Conservation (phyloP, 1,140 invertebrate genomes). For the Goniozus legneri region DNA sequence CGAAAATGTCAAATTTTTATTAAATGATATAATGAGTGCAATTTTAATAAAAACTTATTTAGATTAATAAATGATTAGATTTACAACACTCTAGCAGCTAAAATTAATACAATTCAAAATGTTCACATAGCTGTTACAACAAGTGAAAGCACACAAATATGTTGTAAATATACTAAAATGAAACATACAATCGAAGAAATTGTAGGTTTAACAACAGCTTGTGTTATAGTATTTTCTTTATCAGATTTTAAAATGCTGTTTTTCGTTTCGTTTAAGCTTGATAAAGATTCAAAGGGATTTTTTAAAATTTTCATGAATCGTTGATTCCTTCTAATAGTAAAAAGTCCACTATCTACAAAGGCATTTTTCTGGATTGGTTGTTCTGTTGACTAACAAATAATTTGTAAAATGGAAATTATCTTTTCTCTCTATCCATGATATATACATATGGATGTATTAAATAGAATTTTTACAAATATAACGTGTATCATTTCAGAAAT, state of each 20-base stretch:
- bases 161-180: slow-evolving; percentile 9
- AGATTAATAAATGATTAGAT: too few species aligned
- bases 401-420: too few species aligned
- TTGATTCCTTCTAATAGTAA: slow-evolving; percentile 48
- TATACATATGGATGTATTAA: not conserved
- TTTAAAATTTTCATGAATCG: slow-evolving; percentile 45
- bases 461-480: slow-evolving; percentile 2
- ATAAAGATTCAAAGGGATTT: slow-evolving; percentile 49
- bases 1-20: too few species aligned
- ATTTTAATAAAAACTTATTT: too few species aligned
- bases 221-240: slow-evolving; percentile 43
- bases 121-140: not conserved
- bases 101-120: slow-evolving; percentile 4
- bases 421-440: too few species aligned
- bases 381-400: too few species aligned
- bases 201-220: slow-evolving; percentile 33
- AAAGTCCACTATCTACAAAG: slow-evolving; percentile 45
- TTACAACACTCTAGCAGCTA: not conserved
- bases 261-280: slow-evolving; percentile 42
- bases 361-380: slow-evolving; percentile 50
- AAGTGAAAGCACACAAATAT: slow-evolving; percentile 3
- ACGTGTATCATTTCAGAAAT: slow-evolving; percentile 3
- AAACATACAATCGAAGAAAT: slow-evolving; percentile 44
- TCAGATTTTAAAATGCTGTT: slow-evolving; percentile 43
- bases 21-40: too few species aligned